These are phyloP conservation scores for Hylia prasina DNA, from an alignment of 2,113 vertebrate genomes.

Conservation along the genomic window DNA sequence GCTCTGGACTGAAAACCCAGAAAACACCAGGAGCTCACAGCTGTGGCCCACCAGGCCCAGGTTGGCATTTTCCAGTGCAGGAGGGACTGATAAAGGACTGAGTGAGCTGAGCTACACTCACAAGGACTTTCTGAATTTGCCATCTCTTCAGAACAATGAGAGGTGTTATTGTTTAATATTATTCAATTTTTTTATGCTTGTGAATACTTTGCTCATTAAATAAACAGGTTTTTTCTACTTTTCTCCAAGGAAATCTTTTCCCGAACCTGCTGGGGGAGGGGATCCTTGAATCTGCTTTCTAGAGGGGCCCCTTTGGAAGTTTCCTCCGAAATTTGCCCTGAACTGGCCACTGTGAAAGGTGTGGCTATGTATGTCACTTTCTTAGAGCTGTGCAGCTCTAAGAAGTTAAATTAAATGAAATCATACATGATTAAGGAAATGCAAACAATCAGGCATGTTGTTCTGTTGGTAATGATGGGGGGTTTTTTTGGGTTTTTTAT, in stretches of 20 bases:
- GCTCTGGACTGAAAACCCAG: neutral
- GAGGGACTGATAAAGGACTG: neutral
- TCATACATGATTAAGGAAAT: neutral
- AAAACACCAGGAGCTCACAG: neutral
- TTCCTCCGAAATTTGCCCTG: neutral
- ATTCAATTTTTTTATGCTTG: neutral
- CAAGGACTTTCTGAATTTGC: neutral
- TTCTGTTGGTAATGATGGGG: neutral
- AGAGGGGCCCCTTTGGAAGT: neutral
- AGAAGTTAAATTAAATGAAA: neutral
- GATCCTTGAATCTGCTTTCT: neutral
- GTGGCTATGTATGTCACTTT: neutral
- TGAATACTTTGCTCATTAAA: neutral
- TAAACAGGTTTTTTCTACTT: neutral
- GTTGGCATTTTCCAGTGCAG: neutral
- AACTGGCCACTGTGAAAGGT: neutral
- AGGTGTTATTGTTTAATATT: neutral
- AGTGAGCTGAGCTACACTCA: neutral
- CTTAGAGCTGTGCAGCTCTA: neutral
- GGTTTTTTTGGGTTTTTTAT: neutral
- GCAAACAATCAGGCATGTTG: neutral
- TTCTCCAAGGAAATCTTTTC: neutral
- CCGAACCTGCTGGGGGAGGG: neutral
- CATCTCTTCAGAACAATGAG: neutral
- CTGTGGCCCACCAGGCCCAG: neutral